phyloP scores from a whole-genome alignment of 53 echinoderm and acorn worm genomes.

The Actinopyga echinites region DNA sequence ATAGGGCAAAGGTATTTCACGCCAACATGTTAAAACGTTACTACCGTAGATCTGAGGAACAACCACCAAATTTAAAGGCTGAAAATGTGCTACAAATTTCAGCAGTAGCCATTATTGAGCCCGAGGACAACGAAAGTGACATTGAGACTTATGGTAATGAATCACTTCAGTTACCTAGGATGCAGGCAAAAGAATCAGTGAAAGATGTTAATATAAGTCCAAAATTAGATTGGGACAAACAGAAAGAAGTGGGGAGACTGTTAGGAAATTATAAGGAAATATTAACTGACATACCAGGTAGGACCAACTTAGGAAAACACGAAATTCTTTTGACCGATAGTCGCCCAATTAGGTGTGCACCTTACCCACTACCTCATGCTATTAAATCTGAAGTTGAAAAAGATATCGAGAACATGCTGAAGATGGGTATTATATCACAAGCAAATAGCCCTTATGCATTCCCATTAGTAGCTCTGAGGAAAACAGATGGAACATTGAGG shows the following conservation, averaged over 20 bases:
- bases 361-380: conserved; percentile 23
- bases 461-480: background rate
- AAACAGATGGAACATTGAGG: background rate
- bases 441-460: conserved; percentile 32
- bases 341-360: background rate
- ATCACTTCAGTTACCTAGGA: too few relatives aligned
- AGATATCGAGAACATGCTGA: conserved; percentile 34
- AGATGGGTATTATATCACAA: conserved; percentile 20
- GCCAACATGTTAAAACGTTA: too few relatives aligned
- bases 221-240: background rate
- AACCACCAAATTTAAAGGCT: too few relatives aligned
- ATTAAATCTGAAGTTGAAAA: conserved; percentile 27
- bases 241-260: background rate
- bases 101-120: too few relatives aligned
- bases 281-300: conserved; percentile 35
- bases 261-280: conserved; percentile 23
- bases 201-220: conserved; percentile 16
- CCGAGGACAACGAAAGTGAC: too few relatives aligned
- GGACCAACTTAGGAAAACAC: conserved; percentile 20
- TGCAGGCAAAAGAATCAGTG: too few relatives aligned
- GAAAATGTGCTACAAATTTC: too few relatives aligned
- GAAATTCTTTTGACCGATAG: background rate
- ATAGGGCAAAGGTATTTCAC: too few relatives aligned
- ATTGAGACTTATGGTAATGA: too few relatives aligned
- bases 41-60: too few relatives aligned